phyloP scores from a whole-genome alignment of 2,113 vertebrate genomes.

The Illadopsis cleaveri region DNA sequence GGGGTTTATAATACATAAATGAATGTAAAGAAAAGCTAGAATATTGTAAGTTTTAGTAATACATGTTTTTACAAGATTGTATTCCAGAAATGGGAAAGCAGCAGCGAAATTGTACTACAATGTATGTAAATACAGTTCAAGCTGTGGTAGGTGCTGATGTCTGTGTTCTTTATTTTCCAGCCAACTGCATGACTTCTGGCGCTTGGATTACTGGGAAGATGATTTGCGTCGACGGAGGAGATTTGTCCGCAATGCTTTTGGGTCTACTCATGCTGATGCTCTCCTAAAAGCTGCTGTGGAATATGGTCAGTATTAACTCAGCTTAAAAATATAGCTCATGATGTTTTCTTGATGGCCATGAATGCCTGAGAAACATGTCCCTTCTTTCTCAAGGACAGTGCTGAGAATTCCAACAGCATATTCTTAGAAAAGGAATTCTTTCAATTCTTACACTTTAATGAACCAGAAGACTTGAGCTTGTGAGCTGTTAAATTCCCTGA shows the following conservation, averaged over 20 bases:
- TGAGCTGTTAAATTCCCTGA: background rate
- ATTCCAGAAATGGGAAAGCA: conserved; percentile 20
- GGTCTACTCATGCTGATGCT: conserved; percentile 91
- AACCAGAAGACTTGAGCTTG: background rate
- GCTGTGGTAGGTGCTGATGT: conserved; percentile 41
- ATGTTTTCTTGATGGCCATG: background rate
- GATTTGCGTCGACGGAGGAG: conserved; percentile 92
- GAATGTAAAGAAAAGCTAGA: background rate
- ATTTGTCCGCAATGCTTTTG: conserved; percentile 95
- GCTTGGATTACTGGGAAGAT: conserved; percentile 98
- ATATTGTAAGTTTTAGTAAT: conserved; percentile 29
- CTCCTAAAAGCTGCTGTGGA: conserved; percentile 87
- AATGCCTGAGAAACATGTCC: background rate
- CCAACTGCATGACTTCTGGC: conserved; percentile 95
- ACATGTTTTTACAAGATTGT: conserved; percentile 5
- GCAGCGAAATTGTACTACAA: background rate
- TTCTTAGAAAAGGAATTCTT: background rate
- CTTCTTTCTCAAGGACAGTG: background rate
- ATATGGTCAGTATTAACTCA: conserved; percentile 84
- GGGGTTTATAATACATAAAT: conserved; percentile 43
- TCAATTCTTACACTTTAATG: background rate
- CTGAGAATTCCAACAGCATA: background rate
- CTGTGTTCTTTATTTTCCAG: conserved; percentile 69
- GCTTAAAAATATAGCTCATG: background rate
- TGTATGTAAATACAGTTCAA: conserved; percentile 11